Base-by-base conservation (phyloP, 2,113 vertebrate species). In the Zootoca vivipara region DNA sequence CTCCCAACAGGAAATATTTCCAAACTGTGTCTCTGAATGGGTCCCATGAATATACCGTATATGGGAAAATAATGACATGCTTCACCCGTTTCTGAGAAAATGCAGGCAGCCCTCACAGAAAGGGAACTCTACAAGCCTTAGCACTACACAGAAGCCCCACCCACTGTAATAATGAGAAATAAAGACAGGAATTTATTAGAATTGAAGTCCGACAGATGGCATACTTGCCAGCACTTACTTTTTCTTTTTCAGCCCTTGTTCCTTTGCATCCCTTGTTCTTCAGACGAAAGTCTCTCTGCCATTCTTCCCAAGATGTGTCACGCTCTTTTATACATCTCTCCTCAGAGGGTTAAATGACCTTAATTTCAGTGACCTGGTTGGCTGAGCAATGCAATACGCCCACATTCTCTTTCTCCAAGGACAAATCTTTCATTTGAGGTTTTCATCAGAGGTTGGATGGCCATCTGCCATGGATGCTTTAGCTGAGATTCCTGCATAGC, bases 301-400 rank as follows among this genome's bases (percentile, higher is more conserved):
- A 40, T 67, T n/a, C 78, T 16, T 88, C 58, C 83, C 77, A 2
- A 83, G 74, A 1, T 1, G 22, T 82, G 75, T 16, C 77, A 93
- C 12, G 52, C 18, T 87, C 85, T 93, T 94, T 95, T 91, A 95
- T 93, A 91, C 10, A 80, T 13, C 62, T 89, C 46, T 86, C 78
- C 33, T 69, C 67, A 82, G 79, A 79, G 69, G n/a, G 80, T 89
- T 83, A 84, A 83, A 92, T 75, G 88, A 90, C 87, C 89, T 75
- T 89, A 67, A 67, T 67, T 89, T 90, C 91, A 70, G 83, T 86
- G 89, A 90, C 92, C 88, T 91, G 90, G 92, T 81, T 88, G 92
- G 91, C 93, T 93, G 92, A 73, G 26, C 77, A 92, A 93, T 92
- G 92, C 77, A 77, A 94, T 91, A 90, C 83, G 93, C n/a, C 92